A percentile compares a stretch with the other conserved stretches of the same genome.
Conservation (phyloP, 2,113 vertebrate genomes). For the Delphinapterus leucas region DNA sequence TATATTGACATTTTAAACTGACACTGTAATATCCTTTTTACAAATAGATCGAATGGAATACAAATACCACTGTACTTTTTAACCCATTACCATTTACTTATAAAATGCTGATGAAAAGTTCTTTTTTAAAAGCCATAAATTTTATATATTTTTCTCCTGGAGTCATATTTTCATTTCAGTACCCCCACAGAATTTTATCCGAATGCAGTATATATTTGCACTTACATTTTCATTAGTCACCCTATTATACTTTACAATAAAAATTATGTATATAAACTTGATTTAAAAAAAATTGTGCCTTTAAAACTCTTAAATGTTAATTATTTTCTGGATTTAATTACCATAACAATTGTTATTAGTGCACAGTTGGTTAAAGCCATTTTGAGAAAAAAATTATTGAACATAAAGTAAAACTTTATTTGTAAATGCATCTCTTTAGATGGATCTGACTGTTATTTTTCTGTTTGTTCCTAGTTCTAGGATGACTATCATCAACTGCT, state of each 20-base stretch:
- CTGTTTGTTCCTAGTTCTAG: not conserved
- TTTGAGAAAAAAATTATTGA: not conserved
- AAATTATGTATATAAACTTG: not conserved
- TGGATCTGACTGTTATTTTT: not conserved
- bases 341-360: not conserved
- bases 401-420: not conserved
- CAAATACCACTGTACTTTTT: not conserved
- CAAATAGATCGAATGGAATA: not conserved
- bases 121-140: not conserved
- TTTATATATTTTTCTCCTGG: not conserved
- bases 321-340: not conserved
- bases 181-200: not conserved
- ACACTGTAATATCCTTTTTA: not conserved
- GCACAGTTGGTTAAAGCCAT: not conserved
- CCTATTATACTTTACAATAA: not conserved
- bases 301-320: not conserved
- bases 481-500: not conserved
- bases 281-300: not conserved
- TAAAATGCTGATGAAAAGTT: not conserved
- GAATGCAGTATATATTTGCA: not conserved
- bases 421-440: not conserved
- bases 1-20: not conserved
- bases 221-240: not conserved
- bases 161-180: not conserved
- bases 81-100: not conserved